Conservation (phyloP, 2,797 vertebrate species). For the Gambusia yucatana region DNA sequence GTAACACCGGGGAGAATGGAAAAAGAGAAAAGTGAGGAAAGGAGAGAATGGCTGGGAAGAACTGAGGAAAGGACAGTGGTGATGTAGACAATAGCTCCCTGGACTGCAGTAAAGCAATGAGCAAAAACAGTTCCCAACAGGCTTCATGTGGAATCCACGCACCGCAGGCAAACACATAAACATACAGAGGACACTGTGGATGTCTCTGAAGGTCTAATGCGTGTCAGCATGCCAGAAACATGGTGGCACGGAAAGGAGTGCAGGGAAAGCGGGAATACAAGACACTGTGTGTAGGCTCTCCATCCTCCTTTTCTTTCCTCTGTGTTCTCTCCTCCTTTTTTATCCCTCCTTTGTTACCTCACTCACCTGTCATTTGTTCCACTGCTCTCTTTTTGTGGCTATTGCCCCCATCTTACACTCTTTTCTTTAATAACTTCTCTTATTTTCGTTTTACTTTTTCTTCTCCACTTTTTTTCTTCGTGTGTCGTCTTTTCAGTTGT, state of each 20-base stretch:
- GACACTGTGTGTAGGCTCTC: slow-evolving; percentile 33
- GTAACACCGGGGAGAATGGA: slow-evolving; percentile 11
- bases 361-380: slow-evolving; percentile 38
- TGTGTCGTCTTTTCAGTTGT: slow-evolving; percentile 8
- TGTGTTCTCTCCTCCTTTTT: slow-evolving; percentile 33
- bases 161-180: slow-evolving; percentile 54
- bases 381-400: slow-evolving; percentile 43
- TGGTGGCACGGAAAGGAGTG: slow-evolving; percentile 50
- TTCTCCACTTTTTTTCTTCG: background rate
- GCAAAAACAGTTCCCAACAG: slow-evolving; percentile 62
- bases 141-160: slow-evolving; percentile 61
- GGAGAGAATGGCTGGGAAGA: slow-evolving; percentile 2
- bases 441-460: background rate
- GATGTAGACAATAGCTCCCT: slow-evolving; percentile 56
- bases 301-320: slow-evolving; percentile 43
- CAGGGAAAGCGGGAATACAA: slow-evolving; percentile 61
- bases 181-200: slow-evolving; percentile 32
- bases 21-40: background rate
- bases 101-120: slow-evolving; percentile 54
- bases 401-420: slow-evolving; percentile 37
- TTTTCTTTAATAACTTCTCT: background rate
- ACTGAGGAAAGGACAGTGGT: slow-evolving; percentile 29
- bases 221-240: slow-evolving; percentile 64
- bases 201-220: slow-evolving; percentile 46
- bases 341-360: slow-evolving; percentile 50